These are phyloP conservation scores for Caenorhabditis virilis DNA, from an alignment of 2,888 invertebrate genomes.

Conservation along the genomic window DNA sequence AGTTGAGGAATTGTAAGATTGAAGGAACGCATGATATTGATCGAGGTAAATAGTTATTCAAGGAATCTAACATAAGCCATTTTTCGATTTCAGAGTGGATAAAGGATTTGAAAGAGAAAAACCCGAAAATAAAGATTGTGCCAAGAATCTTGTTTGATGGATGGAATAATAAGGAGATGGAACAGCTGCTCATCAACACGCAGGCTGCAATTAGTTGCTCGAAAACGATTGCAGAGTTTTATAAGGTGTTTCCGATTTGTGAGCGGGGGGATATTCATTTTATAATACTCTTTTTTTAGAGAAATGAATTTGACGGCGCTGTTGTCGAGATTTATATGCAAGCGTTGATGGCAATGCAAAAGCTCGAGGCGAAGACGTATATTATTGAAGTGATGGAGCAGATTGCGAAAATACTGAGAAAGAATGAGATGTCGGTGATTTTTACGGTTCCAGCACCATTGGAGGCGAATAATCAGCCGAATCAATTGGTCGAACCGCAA, in stretches of 20 bases:
- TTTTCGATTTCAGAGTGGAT: constrained; percentile 58
- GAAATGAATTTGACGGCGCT: constrained; percentile 84
- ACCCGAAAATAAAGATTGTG: constrained; percentile 72
- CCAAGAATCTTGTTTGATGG: constrained; percentile 88
- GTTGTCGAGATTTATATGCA: constrained; percentile 90
- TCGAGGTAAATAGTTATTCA: constrained; percentile 62
- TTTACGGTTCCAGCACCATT: constrained; percentile 26
- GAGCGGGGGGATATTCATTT: no score
- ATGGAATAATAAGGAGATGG: constrained; percentile 81
- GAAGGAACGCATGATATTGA: constrained; percentile 72
- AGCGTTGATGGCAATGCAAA: constrained; percentile 51
- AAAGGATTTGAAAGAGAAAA: constrained; percentile 50
- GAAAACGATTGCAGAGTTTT: constrained; percentile 76
- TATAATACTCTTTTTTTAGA: no score
- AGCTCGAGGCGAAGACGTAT: constrained; percentile 8
- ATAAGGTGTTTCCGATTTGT: no score
- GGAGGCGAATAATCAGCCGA: constrained; percentile 20
- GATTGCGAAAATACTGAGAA: constrained; percentile 12
- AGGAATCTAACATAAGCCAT: neutral
- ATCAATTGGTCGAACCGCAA: constrained; percentile 35
- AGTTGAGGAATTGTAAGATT: constrained; percentile 66
- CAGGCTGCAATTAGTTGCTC: constrained; percentile 77
- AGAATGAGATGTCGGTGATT: constrained; percentile 7
- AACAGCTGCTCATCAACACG: constrained; percentile 77
- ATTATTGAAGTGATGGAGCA: constrained; percentile 22